Evolutionary conservation across 2,888 invertebrate genomes (phyloP), one percentile per base, ranked within the genome.

Genomic region (Bombylius discolor): DNA sequence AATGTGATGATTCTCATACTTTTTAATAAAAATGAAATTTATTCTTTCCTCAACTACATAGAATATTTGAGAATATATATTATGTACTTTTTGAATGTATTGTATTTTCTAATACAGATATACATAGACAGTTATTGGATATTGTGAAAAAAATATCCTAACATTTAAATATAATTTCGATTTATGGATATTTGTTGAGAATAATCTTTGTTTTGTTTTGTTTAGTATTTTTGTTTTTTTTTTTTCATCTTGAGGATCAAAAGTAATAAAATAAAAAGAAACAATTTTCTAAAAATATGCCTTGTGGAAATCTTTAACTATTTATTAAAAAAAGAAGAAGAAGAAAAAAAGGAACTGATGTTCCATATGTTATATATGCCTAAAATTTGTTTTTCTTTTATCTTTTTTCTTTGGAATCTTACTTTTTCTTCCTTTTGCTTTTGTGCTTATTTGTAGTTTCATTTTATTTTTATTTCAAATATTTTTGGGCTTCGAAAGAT

Each of bases 271-370:
- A 36, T 34, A 39, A 36, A 34, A 47, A 52, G 14, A 36, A 47
- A 52, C 47, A 52, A 47, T 47, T 36, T 52, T 52, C 36, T 11
- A n/a, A 47, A 52, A 52, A 52, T 52, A 47, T 52, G 47, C 12
- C 47, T 36, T 46, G 52, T 33, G 50, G 50, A 36, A 52, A 47
- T 52, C 34, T 45, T 47, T 32, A 33, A 31, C 7, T 47, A 36
- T 31, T 36, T 39, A 14, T 23, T 36, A 50, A 36, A 50, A 36
- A 23, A 14, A 52, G 34, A 46, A 52, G 13, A 36, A 7, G 8
- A 7, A 36, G 8, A 36, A 36, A 36, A 36, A 7, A 36, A 36
- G 5, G 8, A 36, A 36, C 34, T 5, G 5, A 36, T 36, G 34
- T 36, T 36, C 23, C 34, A 36, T 36, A 36, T 36, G 34, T 36